Percentiles rank a stretch among this genome's conserved stretches.
Evolutionary conservation across 2,797 vertebrate genomes (phyloP).

Genomic region (Channallabes apus): DNA sequence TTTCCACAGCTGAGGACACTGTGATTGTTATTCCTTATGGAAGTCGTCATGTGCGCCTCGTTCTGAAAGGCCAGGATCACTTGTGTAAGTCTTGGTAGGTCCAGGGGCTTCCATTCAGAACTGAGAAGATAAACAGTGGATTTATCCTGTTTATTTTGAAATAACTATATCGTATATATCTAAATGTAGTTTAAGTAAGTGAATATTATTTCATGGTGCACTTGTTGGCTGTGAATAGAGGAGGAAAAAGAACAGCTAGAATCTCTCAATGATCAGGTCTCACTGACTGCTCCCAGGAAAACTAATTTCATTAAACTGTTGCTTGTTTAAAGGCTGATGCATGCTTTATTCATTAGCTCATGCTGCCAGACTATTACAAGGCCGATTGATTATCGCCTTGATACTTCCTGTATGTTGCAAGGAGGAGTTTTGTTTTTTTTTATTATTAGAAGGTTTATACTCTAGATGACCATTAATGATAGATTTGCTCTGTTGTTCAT

Average conservation of each 20-base stretch:
- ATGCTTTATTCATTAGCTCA: constrained; percentile 5
- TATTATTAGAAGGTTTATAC: constrained; percentile 13
- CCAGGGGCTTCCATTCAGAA: constrained; percentile 73
- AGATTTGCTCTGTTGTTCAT: constrained; percentile 31
- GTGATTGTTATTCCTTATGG: constrained; percentile 88
- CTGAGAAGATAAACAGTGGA: constrained; percentile 39
- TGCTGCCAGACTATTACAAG: neutral
- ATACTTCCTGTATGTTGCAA: neutral
- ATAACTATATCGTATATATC: neutral
- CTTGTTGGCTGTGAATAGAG: neutral
- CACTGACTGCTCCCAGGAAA: neutral
- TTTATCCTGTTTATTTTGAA: neutral
- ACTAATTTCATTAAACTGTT: constrained; percentile 9
- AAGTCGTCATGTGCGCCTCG: constrained; percentile 88
- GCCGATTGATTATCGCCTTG: neutral
- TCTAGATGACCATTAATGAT: constrained; percentile 23
- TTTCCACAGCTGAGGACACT: constrained; percentile 81
- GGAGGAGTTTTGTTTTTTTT: constrained; percentile 2
- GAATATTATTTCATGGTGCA: neutral
- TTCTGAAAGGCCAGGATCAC: constrained; percentile 95
- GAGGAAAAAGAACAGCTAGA: neutral
- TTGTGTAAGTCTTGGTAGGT: constrained; percentile 94
- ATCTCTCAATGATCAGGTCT: constrained; percentile 4
- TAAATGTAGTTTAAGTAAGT: neutral
- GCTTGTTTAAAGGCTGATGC: constrained; percentile 6